A percentile compares a stretch with the other conserved stretches of the same genome.
phyloP scores from a whole-genome alignment of 2,888 invertebrate species.

The Gari tellinella region DNA sequence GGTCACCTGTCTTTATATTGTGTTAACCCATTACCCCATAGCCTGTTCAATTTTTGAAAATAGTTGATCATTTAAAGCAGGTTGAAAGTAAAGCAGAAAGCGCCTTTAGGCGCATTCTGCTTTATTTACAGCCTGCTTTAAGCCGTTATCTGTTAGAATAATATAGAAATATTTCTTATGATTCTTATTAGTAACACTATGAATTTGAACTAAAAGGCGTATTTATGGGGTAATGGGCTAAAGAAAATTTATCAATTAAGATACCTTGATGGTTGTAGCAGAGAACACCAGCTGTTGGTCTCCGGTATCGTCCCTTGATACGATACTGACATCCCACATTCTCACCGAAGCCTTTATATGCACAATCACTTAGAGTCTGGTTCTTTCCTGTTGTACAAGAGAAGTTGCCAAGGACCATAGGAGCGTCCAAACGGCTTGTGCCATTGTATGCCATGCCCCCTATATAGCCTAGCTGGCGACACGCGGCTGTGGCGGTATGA shows the following conservation, averaged over 20 bases:
- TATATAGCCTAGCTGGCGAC: slow-evolving; percentile 63
- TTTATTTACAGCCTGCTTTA: no score
- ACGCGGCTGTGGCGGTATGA: slow-evolving; percentile 69
- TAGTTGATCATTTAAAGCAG: no score
- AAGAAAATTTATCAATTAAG: background rate
- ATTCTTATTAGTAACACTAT: no score
- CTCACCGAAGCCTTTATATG: slow-evolving; percentile 62
- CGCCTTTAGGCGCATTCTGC: no score
- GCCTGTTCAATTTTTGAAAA: no score
- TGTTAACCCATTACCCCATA: no score
- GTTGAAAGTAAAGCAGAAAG: no score
- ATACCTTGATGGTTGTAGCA: slow-evolving; percentile 69
- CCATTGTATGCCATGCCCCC: slow-evolving; percentile 68
- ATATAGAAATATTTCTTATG: no score
- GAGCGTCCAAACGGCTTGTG: slow-evolving; percentile 49
- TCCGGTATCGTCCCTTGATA: slow-evolving; percentile 45
- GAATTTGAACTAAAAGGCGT: no score
- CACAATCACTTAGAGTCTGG: slow-evolving; percentile 64
- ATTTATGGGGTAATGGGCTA: no score
- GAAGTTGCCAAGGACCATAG: slow-evolving; percentile 71
- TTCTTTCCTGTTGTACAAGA: slow-evolving; percentile 64
- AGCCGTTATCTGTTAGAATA: no score
- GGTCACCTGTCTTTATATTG: no score
- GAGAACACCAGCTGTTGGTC: slow-evolving; percentile 69
- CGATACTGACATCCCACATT: slow-evolving; percentile 64